phyloP scores from a whole-genome alignment of 2,113 vertebrate genomes.

The Siphamia tubifer region DNA sequence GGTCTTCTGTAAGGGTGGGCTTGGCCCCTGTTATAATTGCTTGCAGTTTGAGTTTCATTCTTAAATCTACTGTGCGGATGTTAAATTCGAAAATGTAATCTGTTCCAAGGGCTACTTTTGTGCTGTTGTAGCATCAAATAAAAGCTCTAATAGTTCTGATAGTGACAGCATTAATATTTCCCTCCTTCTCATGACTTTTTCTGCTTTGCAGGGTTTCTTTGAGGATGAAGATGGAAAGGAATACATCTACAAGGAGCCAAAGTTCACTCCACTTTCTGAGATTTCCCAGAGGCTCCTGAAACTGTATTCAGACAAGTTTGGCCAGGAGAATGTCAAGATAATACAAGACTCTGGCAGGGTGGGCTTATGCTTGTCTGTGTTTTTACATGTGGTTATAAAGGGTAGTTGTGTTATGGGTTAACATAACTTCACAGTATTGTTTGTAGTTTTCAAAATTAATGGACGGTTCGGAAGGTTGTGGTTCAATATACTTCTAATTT shows the following conservation, averaged over 20 bases:
- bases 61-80: too few species aligned
- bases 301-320: slow-evolving; percentile 98
- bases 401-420: background rate
- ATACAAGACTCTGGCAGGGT: slow-evolving; percentile 97
- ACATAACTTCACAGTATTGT: background rate
- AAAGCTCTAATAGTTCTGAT: too few species aligned
- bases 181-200: background rate
- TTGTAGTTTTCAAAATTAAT: background rate
- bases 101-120: too few species aligned
- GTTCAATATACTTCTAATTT: background rate
- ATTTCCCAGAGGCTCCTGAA: slow-evolving; percentile 96
- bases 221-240: slow-evolving; percentile 98
- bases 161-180: too few species aligned
- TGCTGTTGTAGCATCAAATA: too few species aligned
- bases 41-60: too few species aligned
- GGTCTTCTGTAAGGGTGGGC: too few species aligned
- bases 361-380: background rate
- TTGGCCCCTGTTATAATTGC: too few species aligned
- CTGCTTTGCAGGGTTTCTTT: slow-evolving; percentile 87
- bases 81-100: too few species aligned
- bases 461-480: background rate
- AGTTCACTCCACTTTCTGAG: slow-evolving; percentile 95
- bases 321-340: slow-evolving; percentile 97
- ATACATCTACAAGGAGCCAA: slow-evolving; percentile 99
- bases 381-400: background rate